These are phyloP conservation scores for Gymnothorax javanicus DNA, from an alignment of 2,797 vertebrate genomes.

Conservation along the genomic window DNA sequence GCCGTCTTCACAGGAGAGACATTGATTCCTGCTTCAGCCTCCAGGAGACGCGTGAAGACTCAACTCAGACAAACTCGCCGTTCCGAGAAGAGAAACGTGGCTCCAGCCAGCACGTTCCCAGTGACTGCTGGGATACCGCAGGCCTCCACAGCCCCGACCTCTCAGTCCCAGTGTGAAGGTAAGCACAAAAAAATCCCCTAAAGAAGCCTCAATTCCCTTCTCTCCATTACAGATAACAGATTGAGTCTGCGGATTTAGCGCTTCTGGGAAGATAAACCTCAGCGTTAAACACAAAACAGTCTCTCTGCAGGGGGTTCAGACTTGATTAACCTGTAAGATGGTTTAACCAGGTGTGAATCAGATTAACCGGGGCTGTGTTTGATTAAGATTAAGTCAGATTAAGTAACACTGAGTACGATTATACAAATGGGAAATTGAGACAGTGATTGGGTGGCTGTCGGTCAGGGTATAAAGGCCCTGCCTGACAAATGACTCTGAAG, in stretches of 20 bases:
- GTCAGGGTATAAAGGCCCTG: not conserved
- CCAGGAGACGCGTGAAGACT: not conserved
- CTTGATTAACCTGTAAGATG: slow-evolving; percentile 29
- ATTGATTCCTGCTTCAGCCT: not conserved
- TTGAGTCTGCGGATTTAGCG: not conserved
- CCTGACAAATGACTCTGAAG: not conserved
- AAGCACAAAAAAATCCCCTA: not conserved
- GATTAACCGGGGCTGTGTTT: not conserved
- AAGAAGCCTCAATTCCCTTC: not conserved
- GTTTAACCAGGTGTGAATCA: not conserved
- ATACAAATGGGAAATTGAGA: too few relatives aligned
- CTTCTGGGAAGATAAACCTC: not conserved
- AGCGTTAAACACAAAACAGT: slow-evolving; percentile 7
- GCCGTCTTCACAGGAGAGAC: not conserved
- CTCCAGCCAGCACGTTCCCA: not conserved
- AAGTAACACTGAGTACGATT: too few relatives aligned
- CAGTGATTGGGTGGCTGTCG: not conserved
- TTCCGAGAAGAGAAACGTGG: not conserved
- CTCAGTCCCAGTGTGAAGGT: not conserved
- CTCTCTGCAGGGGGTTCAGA: slow-evolving; percentile 35
- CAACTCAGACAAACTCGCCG: not conserved
- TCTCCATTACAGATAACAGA: slow-evolving; percentile 5
- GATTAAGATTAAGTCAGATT: too few relatives aligned
- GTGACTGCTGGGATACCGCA: too few relatives aligned
- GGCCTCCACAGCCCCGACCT: not conserved